Evolutionary conservation across 2,888 invertebrate genomes (phyloP).

Genomic region (Drosophila greeni): DNA sequence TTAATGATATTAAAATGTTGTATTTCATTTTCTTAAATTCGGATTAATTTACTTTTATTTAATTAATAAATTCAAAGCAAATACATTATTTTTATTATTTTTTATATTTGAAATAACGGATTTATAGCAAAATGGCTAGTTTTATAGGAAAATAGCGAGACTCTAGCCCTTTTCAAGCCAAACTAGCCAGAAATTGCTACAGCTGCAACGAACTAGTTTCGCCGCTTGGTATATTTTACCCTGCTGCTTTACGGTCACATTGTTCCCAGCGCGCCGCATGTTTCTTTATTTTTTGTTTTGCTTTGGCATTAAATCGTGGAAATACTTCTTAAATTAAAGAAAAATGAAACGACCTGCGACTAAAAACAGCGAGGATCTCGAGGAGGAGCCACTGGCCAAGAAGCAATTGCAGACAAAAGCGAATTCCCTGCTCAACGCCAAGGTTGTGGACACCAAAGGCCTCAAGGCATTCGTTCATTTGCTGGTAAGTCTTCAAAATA

Average conservation of each 20-base stretch:
- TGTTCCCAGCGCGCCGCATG: conserved; percentile 22
- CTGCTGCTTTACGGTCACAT: neutral
- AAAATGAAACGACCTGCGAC: conserved; percentile 9
- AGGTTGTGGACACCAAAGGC: conserved; percentile 82
- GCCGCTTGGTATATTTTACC: neutral
- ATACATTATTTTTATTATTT: too few species aligned
- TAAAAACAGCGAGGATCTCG: neutral
- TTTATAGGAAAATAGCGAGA: too few species aligned
- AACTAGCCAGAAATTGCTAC: neutral
- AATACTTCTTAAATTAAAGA: neutral
- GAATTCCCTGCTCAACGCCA: conserved; percentile 84
- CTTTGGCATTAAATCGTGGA: neutral
- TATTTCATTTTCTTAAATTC: too few species aligned
- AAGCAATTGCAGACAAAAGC: conserved; percentile 83
- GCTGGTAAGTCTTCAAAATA: conserved; percentile 79
- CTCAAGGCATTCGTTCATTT: conserved; percentile 85
- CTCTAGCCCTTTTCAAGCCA: neutral
- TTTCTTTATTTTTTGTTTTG: conserved; percentile 14
- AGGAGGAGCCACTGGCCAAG: conserved; percentile 7
- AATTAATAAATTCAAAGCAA: too few species aligned
- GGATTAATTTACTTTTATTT: too few species aligned
- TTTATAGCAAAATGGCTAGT: too few species aligned
- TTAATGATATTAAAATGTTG: too few species aligned
- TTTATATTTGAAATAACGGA: too few species aligned
- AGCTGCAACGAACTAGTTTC: neutral